A percentile compares a stretch with the other conserved stretches of the same genome.
Evolutionary conservation across 2,888 invertebrate genomes (phyloP).

Genomic region (Melanostoma mellinum): DNA sequence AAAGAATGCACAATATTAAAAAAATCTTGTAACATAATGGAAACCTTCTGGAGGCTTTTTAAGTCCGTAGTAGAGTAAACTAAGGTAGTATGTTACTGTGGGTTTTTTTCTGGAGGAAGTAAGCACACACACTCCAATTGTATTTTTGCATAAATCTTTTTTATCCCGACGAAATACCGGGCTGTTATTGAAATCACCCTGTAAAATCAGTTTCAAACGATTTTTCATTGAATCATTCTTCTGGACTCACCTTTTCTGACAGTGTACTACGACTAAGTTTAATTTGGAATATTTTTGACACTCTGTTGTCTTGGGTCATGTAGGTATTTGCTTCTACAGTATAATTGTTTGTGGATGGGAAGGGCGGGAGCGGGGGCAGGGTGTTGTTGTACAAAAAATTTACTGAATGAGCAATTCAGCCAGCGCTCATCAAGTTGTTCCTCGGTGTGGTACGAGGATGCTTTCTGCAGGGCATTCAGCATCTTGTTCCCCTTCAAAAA

Average conservation of each 20-base stretch:
- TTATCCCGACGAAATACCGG: too few relatives aligned
- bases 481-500: slow-evolving; percentile 52
- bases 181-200: too few relatives aligned
- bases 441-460: slow-evolving; percentile 21
- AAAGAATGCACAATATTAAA: too few relatives aligned
- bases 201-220: too few relatives aligned
- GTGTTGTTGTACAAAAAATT: slow-evolving; percentile 38
- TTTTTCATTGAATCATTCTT: too few relatives aligned
- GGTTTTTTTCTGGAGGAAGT: too few relatives aligned
- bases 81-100: too few relatives aligned
- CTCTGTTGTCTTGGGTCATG: slow-evolving; percentile 49
- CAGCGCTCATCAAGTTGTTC: slow-evolving; percentile 66
- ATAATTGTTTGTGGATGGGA: neutral
- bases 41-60: too few relatives aligned
- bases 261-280: slow-evolving; percentile 8
- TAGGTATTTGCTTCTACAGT: slow-evolving; percentile 22
- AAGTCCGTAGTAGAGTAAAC: too few relatives aligned
- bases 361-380: neutral
- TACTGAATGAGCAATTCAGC: slow-evolving; percentile 63
- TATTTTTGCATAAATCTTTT: too few relatives aligned
- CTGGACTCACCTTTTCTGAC: neutral
- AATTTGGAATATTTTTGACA: slow-evolving; percentile 56
- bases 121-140: too few relatives aligned
- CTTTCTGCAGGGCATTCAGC: slow-evolving; percentile 44
- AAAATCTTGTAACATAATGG: too few relatives aligned